Base-by-base conservation (phyloP, 2,888 invertebrate species). In the Drosophila parthenogenetica region DNA sequence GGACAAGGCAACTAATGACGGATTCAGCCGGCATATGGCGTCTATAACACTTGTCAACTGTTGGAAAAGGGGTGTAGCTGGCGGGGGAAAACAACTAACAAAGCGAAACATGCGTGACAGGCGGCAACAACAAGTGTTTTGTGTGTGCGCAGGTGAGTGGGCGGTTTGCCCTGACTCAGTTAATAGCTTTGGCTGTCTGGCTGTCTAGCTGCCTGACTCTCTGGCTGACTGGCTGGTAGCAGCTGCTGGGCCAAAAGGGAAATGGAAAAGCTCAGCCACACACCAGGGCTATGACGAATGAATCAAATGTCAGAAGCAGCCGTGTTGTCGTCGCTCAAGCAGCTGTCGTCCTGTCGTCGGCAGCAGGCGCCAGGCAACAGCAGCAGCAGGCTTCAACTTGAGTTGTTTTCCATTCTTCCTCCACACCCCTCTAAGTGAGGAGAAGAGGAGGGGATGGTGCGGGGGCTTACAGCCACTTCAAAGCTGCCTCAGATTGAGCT, bases 261-360 rank as follows among this genome's bases (percentile, higher is more conserved):
- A n/a, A 19, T 32, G 14, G 16, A 54, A 32, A 22, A n/a, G 50
- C 42, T 64, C 43, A 55, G 42, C 25, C 49, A 55, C 19, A 60
- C 62, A 53, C 66, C 79, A 59, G 63, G 69, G 79, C 82, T 83
- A 90, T 90, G 90, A 90, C 90, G 91, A 90, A 90, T 90, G 91
- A 90, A 90, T 87, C 91, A 91, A 90, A 90, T 90, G 90, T 90
- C 91, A 90, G 84, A 77, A 87, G 83, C 90, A 90, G 75, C 68
- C 81, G 79, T 83, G 81, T 89, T 71, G 80, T 80, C 73, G 89
- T 77, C 82, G 79, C 82, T 85, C 81, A 87, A 83, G 84, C 89
- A 87, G 83, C 81, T 86, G 87, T 87, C 89, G 89, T 19, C 82
- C 72, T 84, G 89, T 89, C 84, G 85, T 61, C 79, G 72, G 68